Base-by-base conservation (phyloP, 2,888 invertebrate genomes). In the Caradrina kadenii region DNA sequence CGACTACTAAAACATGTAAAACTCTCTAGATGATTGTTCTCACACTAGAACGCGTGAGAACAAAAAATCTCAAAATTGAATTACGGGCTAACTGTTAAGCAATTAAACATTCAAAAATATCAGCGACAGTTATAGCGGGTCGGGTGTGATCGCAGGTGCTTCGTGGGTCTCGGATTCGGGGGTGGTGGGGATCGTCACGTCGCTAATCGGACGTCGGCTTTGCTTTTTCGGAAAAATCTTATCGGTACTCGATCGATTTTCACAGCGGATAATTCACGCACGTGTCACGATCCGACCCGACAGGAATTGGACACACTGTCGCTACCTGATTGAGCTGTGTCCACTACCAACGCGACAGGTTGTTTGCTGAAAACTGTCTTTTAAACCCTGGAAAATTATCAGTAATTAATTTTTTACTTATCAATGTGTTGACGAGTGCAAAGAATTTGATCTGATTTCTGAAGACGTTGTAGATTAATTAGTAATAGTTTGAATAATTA, bases 221-320 rank as follows among this genome's bases (percentile, higher is more conserved):
- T 63, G 82, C 88, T 88, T 91, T 91, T 91, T 92, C 90, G 91
- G 92, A 91, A 93, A 92, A 94, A 89, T 91, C 84, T 87, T 84
- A 79, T 86, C 87, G 89, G 88, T 90, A 85, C 83, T 84, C 84
- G 93, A 94, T 94, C 92, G 93, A 96, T 95, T 96, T 94, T 89
- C 94, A 94, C 93, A 94, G 94, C 92, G 88, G 89, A 94, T 95
- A 94, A 93, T 88, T 88, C 93, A 95, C 94, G 95, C 95, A 94
- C 95, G 95, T 94, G 95, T 90, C 89, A 76, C 73, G 78, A 78
- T 81, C 83, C 80, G 88, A 86, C 86, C 86, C 87, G 88, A 85
- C 81, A 76, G 63, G 69, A 73, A 90, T 93, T 93, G 74, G 93
- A 89, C 87, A 91, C 91, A 92, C 88, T 87, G 86, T 88, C 87